Evolutionary conservation across 2,113 vertebrate species (phyloP).

Genomic region (Megaceryle torquata): DNA sequence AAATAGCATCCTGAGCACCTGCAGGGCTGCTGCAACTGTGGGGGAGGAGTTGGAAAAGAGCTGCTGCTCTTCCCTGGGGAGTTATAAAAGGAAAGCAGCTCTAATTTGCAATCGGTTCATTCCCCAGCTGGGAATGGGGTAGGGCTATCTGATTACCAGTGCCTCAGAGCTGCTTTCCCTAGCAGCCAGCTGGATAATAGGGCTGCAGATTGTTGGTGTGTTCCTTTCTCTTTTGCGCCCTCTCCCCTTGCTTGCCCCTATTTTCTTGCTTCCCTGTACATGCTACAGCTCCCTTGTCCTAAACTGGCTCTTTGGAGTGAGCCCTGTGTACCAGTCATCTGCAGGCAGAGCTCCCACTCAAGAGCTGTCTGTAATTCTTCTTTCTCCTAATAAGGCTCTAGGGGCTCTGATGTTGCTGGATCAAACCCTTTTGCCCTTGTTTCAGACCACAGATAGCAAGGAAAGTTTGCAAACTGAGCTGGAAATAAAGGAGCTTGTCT

Average conservation of each 20-base stretch:
- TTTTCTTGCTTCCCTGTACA: neutral
- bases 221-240: neutral
- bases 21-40: neutral
- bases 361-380: neutral
- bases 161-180: neutral
- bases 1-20: constrained; percentile 15
- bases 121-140: neutral
- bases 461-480: neutral
- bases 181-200: neutral
- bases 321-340: neutral
- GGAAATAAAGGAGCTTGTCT: neutral
- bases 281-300: neutral
- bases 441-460: neutral
- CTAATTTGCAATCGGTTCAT: neutral
- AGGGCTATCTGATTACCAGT: neutral
- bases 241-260: neutral
- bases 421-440: neutral
- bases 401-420: neutral
- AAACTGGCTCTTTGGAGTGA: neutral
- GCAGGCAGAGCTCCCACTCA: neutral
- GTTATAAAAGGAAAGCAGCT: neutral
- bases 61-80: constrained; percentile 10
- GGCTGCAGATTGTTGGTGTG: neutral
- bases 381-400: neutral
- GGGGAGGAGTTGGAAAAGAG: neutral